Percentiles rank a stretch among this genome's conserved stretches.
These are phyloP conservation scores for human DNA, from an alignment of 2,113 vertebrate genomes.

Conservation along the genomic window GRCh38 chr2:78139501-78140000, in stretches of 20 bases:
- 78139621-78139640: background rate
- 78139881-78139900: background rate
- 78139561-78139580: background rate
- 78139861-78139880: background rate
- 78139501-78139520: background rate
- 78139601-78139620: background rate
- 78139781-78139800: background rate
- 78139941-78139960: background rate
- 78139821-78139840: background rate
- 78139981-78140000: background rate
- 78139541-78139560: background rate
- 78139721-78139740: background rate
- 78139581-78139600: background rate
- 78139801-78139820: background rate
- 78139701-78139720: background rate
- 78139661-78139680: background rate
- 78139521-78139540: background rate
- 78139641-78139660: background rate
- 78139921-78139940: background rate
- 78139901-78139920: background rate
- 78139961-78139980: background rate
- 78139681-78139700: background rate
- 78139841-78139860: background rate
- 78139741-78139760: background rate
- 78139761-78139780: background rate